Percentiles rank a stretch among this genome's conserved stretches.
Conservation (phyloP, 2,888 invertebrate genomes). For the Zonitis immaculata region DNA sequence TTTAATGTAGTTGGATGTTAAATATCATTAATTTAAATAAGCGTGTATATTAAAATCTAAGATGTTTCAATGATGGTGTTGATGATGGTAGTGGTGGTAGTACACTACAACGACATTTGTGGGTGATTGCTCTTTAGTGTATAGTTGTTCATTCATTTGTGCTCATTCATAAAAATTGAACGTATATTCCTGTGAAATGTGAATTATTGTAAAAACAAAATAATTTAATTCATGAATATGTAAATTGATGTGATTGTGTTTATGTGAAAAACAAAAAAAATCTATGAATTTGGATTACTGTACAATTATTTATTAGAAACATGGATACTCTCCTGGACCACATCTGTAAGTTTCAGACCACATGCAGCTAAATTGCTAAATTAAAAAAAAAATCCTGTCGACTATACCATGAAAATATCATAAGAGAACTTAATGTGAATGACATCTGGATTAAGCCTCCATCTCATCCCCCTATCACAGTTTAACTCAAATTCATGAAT, state of each 20-base stretch:
- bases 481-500: too few relatives aligned
- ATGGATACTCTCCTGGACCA: background rate
- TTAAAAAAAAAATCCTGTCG: background rate
- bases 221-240: background rate
- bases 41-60: background rate
- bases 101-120: background rate
- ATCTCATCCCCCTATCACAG: background rate
- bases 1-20: background rate
- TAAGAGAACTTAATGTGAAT: background rate
- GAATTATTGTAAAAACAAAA: too few relatives aligned
- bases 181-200: background rate
- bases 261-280: background rate
- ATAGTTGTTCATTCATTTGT: background rate
- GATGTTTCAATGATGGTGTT: background rate
- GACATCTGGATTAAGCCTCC: conserved; percentile 1
- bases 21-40: conserved; percentile 4
- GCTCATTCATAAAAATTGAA: background rate
- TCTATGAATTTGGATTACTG: background rate
- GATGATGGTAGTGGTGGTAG: background rate
- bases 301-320: background rate
- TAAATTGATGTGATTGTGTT: background rate
- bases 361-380: conserved; percentile 3
- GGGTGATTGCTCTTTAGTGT: background rate
- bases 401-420: background rate
- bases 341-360: conserved; percentile 6